A percentile compares a stretch with the other conserved stretches of the same genome.
These are phyloP conservation scores for Bugula neritina DNA, from an alignment of 2,888 invertebrate species.

Conservation along the genomic window DNA sequence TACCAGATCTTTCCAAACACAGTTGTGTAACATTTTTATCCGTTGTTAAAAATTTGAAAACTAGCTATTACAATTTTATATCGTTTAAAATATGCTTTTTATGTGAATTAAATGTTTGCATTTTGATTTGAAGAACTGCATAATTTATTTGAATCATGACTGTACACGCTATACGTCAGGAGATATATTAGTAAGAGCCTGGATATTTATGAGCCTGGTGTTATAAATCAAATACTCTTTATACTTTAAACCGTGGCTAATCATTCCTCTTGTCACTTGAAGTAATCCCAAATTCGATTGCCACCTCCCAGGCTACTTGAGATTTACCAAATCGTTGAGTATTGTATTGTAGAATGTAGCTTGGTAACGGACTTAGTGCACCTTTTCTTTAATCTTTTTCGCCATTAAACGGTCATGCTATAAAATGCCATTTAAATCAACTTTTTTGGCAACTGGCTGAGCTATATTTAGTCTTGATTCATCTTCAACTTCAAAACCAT, in stretches of 20 bases:
- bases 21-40: too few species aligned
- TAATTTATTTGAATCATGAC: too few species aligned
- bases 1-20: too few species aligned
- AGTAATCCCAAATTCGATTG: neutral
- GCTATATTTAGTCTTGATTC: neutral
- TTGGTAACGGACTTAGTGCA: neutral
- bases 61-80: too few species aligned
- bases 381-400: neutral
- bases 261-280: neutral
- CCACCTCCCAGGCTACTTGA: neutral
- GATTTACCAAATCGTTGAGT: neutral
- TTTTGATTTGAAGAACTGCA: too few species aligned
- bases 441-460: neutral
- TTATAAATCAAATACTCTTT: neutral
- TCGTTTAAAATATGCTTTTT: too few species aligned
- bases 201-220: too few species aligned
- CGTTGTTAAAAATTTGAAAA: too few species aligned
- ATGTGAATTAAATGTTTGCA: too few species aligned
- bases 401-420: neutral
- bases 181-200: too few species aligned
- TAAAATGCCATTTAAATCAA: neutral
- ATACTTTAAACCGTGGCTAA: neutral
- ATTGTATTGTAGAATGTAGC: neutral
- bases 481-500: neutral
- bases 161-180: too few species aligned